phyloP scores from a whole-genome alignment of 2,888 invertebrate species.

The Leptinotarsa peninsularis region DNA sequence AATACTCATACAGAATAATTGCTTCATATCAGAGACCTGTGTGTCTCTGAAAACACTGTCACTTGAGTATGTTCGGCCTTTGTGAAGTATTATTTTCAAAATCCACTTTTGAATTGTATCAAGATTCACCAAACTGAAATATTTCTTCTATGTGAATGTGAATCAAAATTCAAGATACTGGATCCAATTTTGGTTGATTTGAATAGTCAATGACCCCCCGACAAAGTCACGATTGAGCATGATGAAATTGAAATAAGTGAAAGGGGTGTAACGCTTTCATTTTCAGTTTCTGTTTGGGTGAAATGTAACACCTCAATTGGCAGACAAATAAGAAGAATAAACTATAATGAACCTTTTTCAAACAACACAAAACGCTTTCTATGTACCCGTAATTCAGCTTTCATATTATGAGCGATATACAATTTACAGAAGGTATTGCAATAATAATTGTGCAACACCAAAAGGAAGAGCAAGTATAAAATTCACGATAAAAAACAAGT shows the following conservation, averaged over 20 bases:
- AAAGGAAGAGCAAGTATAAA: slow-evolving; percentile 7
- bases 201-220: too few species aligned
- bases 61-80: too few species aligned
- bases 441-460: slow-evolving; percentile 22
- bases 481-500: slow-evolving; percentile 26
- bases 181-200: too few species aligned
- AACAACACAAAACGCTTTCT: slow-evolving; percentile 13
- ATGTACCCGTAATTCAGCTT: slow-evolving; percentile 16
- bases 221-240: too few species aligned
- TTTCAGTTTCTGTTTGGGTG: not conserved
- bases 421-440: slow-evolving; percentile 15
- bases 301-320: not conserved
- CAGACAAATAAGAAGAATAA: not conserved
- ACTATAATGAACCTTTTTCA: slow-evolving; percentile 1
- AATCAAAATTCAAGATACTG: too few species aligned
- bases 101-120: too few species aligned
- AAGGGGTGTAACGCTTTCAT: not conserved
- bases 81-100: too few species aligned
- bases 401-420: slow-evolving; percentile 18
- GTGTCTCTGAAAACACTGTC: too few species aligned
- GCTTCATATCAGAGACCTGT: too few species aligned
- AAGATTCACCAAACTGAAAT: too few species aligned
- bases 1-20: too few species aligned
- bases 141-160: too few species aligned
- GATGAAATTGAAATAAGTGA: not conserved